These are phyloP conservation scores for Diarsia mendica DNA, from an alignment of 2,888 invertebrate species.

Conservation along the genomic window DNA sequence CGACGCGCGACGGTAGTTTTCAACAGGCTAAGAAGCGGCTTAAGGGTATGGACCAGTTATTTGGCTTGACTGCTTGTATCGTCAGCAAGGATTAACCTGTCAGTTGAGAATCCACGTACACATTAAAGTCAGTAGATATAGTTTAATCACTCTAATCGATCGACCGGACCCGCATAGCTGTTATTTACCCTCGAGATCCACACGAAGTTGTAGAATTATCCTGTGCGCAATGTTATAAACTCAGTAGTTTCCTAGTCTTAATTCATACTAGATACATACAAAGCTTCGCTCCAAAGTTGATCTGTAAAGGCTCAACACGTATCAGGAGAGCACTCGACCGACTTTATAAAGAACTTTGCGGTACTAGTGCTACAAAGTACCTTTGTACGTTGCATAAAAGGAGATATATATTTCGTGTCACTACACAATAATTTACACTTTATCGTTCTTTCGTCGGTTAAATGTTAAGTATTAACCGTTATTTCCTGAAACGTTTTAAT, in stretches of 20 bases:
- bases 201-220: conserved; percentile 22
- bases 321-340: conserved; percentile 54
- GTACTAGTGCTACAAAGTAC: conserved; percentile 44
- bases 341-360: conserved; percentile 59
- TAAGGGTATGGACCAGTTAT: background rate
- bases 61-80: background rate
- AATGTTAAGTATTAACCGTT: background rate
- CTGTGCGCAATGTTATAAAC: conserved; percentile 2
- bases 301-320: conserved; percentile 62
- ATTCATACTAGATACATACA: conserved; percentile 51
- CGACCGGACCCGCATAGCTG: conserved; percentile 16
- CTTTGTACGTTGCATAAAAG: conserved; percentile 51
- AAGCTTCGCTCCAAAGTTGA: conserved; percentile 64
- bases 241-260: conserved; percentile 40
- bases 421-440: conserved; percentile 30
- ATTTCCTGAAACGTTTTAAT: conserved; percentile 1
- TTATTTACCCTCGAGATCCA: conserved; percentile 19
- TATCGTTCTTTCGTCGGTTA: background rate
- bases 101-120: background rate
- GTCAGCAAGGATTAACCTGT: background rate
- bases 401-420: conserved; percentile 35
- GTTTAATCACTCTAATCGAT: conserved; percentile 6
- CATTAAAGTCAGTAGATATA: background rate
- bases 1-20: background rate
- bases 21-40: background rate